Evolutionary conservation across 2,888 invertebrate species (phyloP).

Genomic region (Dinocampus coccinellae): DNA sequence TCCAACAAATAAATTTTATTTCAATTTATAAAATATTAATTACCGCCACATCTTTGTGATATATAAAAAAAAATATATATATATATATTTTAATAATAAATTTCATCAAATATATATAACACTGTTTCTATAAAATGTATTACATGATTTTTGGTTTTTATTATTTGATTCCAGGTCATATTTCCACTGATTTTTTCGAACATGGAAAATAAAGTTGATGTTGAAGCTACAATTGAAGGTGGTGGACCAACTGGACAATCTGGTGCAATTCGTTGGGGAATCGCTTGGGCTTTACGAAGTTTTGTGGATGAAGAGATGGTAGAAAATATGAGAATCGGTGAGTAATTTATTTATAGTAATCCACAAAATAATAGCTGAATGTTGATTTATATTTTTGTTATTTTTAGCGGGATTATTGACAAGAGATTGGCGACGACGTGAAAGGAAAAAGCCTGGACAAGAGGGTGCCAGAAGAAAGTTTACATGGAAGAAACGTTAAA

Average conservation of each 20-base stretch:
- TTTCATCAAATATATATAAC: too few relatives aligned
- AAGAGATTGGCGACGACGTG: conserved; percentile 77
- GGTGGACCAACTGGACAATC: conserved; percentile 86
- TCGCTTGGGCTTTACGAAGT: conserved; percentile 85
- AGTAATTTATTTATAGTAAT: conserved; percentile 46
- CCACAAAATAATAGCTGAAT: neutral
- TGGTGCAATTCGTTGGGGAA: conserved; percentile 90
- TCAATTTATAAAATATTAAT: neutral
- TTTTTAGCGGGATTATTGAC: conserved; percentile 86
- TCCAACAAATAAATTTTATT: neutral
- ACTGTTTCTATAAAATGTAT: too few relatives aligned
- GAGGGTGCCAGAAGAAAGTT: conserved; percentile 89
- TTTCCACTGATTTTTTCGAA: conserved; percentile 88
- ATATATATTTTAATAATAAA: conserved; percentile 6
- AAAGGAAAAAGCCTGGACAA: conserved; percentile 95
- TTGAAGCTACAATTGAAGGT: conserved; percentile 81
- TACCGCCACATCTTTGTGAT: neutral
- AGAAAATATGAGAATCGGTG: conserved; percentile 89
- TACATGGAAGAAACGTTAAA: conserved; percentile 92
- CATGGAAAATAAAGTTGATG: conserved; percentile 83
- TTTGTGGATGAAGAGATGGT: conserved; percentile 83
- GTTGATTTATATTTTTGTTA: conserved; percentile 33
- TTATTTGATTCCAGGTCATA: conserved; percentile 74
- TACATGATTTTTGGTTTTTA: too few relatives aligned
- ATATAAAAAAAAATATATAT: neutral